Conservation (phyloP, 2,797 vertebrate genomes). For the Australoheros facetus region DNA sequence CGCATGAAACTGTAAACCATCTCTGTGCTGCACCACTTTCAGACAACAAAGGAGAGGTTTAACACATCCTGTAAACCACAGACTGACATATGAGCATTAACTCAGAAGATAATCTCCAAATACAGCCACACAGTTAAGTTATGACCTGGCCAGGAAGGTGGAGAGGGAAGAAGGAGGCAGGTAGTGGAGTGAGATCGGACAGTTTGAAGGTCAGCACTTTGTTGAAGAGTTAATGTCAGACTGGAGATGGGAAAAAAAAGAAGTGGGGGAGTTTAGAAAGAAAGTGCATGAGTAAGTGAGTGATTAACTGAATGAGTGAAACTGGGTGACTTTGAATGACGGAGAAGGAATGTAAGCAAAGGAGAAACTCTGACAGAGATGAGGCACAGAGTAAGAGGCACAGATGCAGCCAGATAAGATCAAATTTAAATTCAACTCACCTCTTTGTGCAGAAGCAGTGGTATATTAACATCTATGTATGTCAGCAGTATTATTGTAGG, state of each 20-base stretch:
- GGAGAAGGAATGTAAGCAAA: constrained; percentile 1
- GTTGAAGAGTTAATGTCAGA: constrained; percentile 27
- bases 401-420: not conserved
- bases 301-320: constrained; percentile 18
- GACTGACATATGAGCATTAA: not conserved
- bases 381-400: not conserved
- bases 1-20: constrained; percentile 5
- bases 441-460: not conserved
- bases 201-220: constrained; percentile 50
- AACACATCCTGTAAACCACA: constrained; percentile 23
- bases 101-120: constrained; percentile 17
- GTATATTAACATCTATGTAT: not conserved
- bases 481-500: not conserved
- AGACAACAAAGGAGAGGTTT: constrained; percentile 10
- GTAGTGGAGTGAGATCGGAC: constrained; percentile 19
- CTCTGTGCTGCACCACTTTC: not conserved
- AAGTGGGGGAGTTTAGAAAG: not conserved
- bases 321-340: constrained; percentile 5
- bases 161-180: constrained; percentile 31
- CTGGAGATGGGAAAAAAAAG: constrained; percentile 35
- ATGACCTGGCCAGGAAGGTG: constrained; percentile 16
- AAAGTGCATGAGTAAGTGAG: constrained; percentile 16
- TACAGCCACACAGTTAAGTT: constrained; percentile 24
- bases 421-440: not conserved
- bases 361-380: not conserved